A percentile compares a stretch with the other conserved stretches of the same genome.
Conservation (phyloP, 1,140 invertebrate genomes). For the Mercenaria mercenaria region DNA sequence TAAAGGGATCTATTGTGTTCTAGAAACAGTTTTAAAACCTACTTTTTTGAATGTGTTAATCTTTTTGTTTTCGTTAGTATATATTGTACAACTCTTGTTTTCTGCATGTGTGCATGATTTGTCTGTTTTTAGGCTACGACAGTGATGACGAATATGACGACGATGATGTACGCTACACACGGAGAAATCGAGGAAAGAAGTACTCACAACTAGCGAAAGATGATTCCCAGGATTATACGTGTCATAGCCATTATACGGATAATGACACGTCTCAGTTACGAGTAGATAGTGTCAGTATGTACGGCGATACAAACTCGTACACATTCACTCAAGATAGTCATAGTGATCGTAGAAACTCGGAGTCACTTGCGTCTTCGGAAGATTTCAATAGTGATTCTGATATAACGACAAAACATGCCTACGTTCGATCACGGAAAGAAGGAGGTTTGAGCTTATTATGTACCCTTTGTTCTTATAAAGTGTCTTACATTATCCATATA, state of each 20-base stretch:
- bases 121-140: constrained; percentile 84
- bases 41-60: neutral
- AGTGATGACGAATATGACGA: constrained; percentile 84
- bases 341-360: constrained; percentile 68
- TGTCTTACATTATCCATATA: no score
- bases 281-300: constrained; percentile 64
- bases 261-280: constrained; percentile 42
- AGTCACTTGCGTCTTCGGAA: constrained; percentile 74
- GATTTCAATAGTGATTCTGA: constrained; percentile 80
- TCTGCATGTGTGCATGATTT: constrained; percentile 78
- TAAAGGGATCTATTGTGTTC: constrained; percentile 15
- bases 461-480: no score
- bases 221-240: constrained; percentile 79
- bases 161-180: constrained; percentile 78
- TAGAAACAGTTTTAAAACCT: neutral
- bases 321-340: constrained; percentile 63
- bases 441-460: constrained; percentile 70
- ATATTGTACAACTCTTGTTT: constrained; percentile 38
- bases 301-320: constrained; percentile 59
- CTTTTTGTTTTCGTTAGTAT: neutral
- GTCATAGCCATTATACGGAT: constrained; percentile 36
- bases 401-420: constrained; percentile 73
- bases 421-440: constrained; percentile 66
- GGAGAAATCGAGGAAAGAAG: constrained; percentile 83
- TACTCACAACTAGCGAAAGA: constrained; percentile 82